A percentile compares a stretch with the other conserved stretches of the same genome.
phyloP scores from a whole-genome alignment of 2,113 vertebrate genomes.

The Dicrurus megarhynchus region DNA sequence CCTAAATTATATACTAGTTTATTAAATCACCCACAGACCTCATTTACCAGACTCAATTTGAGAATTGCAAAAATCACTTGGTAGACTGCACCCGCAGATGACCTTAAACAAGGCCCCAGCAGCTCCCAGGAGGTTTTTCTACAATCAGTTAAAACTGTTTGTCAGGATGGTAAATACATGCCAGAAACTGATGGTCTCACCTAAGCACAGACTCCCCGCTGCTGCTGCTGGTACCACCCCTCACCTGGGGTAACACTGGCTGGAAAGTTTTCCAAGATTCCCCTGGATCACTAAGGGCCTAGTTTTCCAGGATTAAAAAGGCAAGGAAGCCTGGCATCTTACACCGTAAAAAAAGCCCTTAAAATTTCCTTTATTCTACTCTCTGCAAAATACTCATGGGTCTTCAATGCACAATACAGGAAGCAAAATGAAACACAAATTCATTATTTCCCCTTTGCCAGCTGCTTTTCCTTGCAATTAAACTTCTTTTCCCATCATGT shows the following conservation, averaged over 20 bases:
- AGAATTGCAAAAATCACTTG: background rate
- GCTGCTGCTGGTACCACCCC: background rate
- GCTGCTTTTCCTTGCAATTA: background rate
- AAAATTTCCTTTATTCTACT: background rate
- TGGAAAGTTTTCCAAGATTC: background rate
- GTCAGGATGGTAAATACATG: background rate
- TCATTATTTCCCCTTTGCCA: background rate
- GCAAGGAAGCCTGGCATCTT: background rate
- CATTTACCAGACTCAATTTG: background rate
- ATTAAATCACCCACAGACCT: background rate
- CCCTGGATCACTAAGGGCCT: background rate
- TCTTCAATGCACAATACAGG: background rate
- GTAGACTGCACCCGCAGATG: background rate
- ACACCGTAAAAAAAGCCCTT: background rate
- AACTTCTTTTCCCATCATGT: background rate
- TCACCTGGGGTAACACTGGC: background rate
- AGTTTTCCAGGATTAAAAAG: background rate
- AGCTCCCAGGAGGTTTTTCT: background rate
- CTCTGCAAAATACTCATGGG: background rate
- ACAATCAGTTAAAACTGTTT: background rate
- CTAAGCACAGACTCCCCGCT: background rate
- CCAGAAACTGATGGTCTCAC: background rate
- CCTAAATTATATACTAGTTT: background rate
- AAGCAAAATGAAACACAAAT: background rate
- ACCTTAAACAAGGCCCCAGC: background rate